phyloP scores from a whole-genome alignment of 2,888 invertebrate species.

The Synanthedon andrenaeformis region DNA sequence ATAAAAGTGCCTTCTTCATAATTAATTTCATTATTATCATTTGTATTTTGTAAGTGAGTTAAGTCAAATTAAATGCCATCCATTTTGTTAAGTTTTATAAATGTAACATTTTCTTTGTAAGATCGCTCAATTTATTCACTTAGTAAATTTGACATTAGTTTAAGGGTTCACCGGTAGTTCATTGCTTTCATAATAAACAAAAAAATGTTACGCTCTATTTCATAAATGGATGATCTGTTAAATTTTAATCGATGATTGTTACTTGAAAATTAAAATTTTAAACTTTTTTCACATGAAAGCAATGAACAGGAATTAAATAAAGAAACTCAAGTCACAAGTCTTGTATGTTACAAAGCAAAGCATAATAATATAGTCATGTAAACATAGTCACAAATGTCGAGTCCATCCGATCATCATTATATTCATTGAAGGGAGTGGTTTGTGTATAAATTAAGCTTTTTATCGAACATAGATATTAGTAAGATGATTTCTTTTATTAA shows the following conservation, averaged over 20 bases:
- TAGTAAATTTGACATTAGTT: slow-evolving; percentile 48
- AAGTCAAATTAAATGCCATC: slow-evolving; percentile 71
- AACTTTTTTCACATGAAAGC: slow-evolving; percentile 23
- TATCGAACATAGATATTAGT: slow-evolving; percentile 47
- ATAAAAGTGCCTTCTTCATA: slow-evolving; percentile 62
- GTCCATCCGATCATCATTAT: slow-evolving; percentile 44
- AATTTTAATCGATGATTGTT: no score
- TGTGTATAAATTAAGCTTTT: slow-evolving; percentile 53
- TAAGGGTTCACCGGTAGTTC: slow-evolving; percentile 31
- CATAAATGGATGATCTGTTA: no score
- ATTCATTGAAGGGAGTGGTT: slow-evolving; percentile 59
- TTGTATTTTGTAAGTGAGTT: slow-evolving; percentile 55
- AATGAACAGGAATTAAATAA: slow-evolving; percentile 38
- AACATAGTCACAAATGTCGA: slow-evolving; percentile 53
- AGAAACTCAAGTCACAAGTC: slow-evolving; percentile 32
- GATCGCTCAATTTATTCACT: slow-evolving; percentile 67
- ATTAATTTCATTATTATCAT: slow-evolving; percentile 51
- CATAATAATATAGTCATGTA: slow-evolving; percentile 43
- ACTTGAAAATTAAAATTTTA: no score
- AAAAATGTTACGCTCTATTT: not conserved
- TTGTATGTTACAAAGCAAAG: slow-evolving; percentile 35
- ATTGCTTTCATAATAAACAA: slow-evolving; percentile 27
- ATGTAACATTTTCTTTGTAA: slow-evolving; percentile 60
- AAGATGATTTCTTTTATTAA: slow-evolving; percentile 50
- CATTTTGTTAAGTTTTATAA: slow-evolving; percentile 69